Conservation (phyloP, 2,888 invertebrate species). For the Clunio marinus region DNA sequence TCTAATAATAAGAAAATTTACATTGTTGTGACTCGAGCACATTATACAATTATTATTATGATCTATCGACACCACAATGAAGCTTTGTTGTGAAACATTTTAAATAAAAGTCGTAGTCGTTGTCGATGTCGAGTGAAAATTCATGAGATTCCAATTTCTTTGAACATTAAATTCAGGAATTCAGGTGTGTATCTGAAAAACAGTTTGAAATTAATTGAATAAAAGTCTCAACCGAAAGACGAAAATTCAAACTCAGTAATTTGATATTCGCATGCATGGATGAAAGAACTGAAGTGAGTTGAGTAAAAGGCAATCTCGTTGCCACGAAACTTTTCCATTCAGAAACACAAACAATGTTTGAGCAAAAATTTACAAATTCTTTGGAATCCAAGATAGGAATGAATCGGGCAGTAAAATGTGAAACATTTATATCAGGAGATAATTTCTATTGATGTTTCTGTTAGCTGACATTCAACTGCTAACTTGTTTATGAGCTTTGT, state of each 20-base stretch:
- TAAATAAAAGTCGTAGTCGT: background rate
- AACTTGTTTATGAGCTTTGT: background rate
- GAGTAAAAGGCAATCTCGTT: too few species aligned
- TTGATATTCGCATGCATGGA: background rate
- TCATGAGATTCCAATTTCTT: background rate
- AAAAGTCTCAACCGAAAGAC: background rate
- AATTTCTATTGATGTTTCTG: background rate
- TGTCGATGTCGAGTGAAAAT: background rate
- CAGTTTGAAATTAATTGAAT: too few species aligned
- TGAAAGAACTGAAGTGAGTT: too few species aligned
- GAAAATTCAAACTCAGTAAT: background rate
- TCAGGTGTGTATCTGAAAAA: background rate
- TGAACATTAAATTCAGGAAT: background rate
- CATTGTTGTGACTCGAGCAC: slow-evolving; percentile 7
- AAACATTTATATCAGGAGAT: background rate
- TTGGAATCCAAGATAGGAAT: background rate
- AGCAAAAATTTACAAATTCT: too few species aligned
- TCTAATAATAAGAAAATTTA: background rate
- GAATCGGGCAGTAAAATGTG: background rate
- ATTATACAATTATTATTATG: too few species aligned
- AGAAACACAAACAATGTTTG: too few species aligned
- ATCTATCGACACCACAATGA: background rate
- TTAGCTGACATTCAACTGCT: background rate
- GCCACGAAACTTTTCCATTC: background rate
- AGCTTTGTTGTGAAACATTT: slow-evolving; percentile 12